Evolutionary conservation across 2,113 vertebrate species (phyloP).

Genomic region (Ictalurus furcatus): DNA sequence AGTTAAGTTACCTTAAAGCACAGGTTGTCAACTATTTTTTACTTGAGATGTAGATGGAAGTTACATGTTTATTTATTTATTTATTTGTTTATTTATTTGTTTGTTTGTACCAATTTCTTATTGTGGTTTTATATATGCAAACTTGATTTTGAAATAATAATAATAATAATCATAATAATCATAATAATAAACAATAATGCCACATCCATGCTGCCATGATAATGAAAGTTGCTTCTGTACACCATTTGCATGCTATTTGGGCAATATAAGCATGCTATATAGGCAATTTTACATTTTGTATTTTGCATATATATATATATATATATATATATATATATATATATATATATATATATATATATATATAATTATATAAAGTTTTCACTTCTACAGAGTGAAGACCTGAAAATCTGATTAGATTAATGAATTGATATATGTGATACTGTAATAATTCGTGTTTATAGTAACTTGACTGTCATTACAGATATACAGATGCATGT

Average conservation of each 20-base stretch:
- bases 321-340: too few species aligned
- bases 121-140: not conserved
- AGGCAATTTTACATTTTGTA: not conserved
- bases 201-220: not conserved
- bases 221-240: not conserved
- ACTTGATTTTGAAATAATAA: not conserved
- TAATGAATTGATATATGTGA: not conserved
- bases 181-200: not conserved
- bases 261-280: not conserved
- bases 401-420: not conserved
- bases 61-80: too few species aligned
- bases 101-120: not conserved
- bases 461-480: not conserved
- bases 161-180: not conserved
- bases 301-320: too few species aligned
- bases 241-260: not conserved
- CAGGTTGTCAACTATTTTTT: not conserved
- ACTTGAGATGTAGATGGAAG: not conserved
- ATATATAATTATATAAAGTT: not conserved
- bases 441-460: not conserved
- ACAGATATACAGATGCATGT: not conserved
- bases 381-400: not conserved
- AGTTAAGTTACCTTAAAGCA: not conserved
- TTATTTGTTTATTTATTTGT: too few species aligned
- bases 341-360: too few species aligned